Percentiles rank a stretch among this genome's conserved stretches.
phyloP scores from a whole-genome alignment of 2,888 invertebrate genomes.

The Callyntrura guangdongensis region DNA sequence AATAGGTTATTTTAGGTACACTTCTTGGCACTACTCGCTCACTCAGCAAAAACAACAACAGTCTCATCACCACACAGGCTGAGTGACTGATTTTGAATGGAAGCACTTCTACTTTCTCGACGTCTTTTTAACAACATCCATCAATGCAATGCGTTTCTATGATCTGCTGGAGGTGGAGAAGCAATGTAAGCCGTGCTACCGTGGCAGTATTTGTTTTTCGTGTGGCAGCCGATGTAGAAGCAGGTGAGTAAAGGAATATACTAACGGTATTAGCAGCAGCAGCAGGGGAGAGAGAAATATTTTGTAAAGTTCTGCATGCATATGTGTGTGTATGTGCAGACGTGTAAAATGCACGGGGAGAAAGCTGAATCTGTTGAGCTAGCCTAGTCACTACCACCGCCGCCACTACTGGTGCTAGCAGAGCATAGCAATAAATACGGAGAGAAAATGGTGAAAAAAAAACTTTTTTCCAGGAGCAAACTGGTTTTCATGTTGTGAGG shows the following conservation, averaged over 20 bases:
- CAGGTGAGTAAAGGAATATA: slow-evolving; percentile 6
- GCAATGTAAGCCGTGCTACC: too few relatives aligned
- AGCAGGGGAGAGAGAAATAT: slow-evolving; percentile 19
- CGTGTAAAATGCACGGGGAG: slow-evolving; percentile 44
- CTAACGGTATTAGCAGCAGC: background rate
- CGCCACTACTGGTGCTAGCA: background rate
- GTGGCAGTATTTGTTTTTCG: too few relatives aligned
- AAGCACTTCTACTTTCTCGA: slow-evolving; percentile 41
- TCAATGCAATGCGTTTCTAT: slow-evolving; percentile 42
- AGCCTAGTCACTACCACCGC: background rate
- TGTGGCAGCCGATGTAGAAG: background rate
- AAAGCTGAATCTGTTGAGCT: slow-evolving; percentile 26
- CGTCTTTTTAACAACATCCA: slow-evolving; percentile 37
- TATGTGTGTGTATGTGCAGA: slow-evolving; percentile 33
- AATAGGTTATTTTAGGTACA: slow-evolving; percentile 46
- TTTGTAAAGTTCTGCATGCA: background rate
- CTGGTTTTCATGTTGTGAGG: slow-evolving; percentile 52
- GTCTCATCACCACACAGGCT: slow-evolving; percentile 17
- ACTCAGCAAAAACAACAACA: slow-evolving; percentile 13
- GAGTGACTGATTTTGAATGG: slow-evolving; percentile 59
- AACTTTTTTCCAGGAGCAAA: slow-evolving; percentile 24
- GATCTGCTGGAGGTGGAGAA: too few relatives aligned
- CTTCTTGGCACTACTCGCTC: slow-evolving; percentile 48
- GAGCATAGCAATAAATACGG: slow-evolving; percentile 7
- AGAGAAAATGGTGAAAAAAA: slow-evolving; percentile 9